Conservation (phyloP, 2,113 vertebrate species). For the Paralichthys olivaceus region DNA sequence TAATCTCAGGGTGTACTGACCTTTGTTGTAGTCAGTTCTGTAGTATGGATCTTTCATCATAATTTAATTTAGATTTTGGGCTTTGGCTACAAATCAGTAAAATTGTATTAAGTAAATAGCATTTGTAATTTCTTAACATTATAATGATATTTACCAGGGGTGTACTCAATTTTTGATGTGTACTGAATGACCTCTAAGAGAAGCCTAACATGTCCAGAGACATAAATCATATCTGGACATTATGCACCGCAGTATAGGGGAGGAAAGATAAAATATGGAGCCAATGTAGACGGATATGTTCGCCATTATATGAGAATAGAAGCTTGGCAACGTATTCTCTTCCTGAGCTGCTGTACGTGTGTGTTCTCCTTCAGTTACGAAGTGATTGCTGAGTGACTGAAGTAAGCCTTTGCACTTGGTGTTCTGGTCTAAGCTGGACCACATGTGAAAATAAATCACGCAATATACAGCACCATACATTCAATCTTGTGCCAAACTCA, state of each 20-base stretch:
- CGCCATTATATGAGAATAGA: constrained; percentile 43
- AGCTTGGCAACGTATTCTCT: constrained; percentile 23
- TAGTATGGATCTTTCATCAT: background rate
- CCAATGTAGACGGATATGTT: constrained; percentile 43
- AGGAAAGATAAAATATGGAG: constrained; percentile 22
- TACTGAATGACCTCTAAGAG: background rate
- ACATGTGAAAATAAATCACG: constrained; percentile 46
- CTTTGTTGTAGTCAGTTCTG: background rate
- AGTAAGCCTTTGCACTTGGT: constrained; percentile 11
- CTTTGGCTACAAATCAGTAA: background rate
- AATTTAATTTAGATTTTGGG: background rate
- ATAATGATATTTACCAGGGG: background rate
- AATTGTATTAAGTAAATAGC: background rate
- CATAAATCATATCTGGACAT: constrained; percentile 58
- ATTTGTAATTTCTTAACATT: background rate
- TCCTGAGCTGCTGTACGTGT: constrained; percentile 31
- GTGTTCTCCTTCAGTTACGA: constrained; percentile 17
- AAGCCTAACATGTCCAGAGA: constrained; percentile 20
- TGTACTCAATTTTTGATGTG: background rate
- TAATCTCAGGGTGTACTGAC: background rate
- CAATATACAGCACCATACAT: background rate
- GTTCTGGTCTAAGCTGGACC: constrained; percentile 24
- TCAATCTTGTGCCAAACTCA: background rate
- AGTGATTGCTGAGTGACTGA: constrained; percentile 27
- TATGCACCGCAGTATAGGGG: constrained; percentile 24